Conservation (phyloP, 2,888 invertebrate genomes). For the Amphipyra berbera region DNA sequence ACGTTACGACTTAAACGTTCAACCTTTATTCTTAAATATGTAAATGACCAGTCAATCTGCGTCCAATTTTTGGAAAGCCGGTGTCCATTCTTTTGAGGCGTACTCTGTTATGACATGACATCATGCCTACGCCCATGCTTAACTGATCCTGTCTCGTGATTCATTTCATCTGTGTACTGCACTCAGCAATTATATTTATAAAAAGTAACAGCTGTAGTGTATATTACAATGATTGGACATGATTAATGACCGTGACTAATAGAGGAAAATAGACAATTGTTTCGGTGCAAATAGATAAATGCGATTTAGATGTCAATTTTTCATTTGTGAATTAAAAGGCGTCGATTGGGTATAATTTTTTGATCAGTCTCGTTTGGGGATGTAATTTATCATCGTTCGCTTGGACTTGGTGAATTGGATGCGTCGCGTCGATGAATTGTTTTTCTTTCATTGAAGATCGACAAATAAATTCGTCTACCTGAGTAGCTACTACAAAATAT, state of each 20-base stretch:
- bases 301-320: constrained; percentile 35
- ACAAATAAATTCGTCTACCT: too few species aligned
- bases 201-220: constrained; percentile 52
- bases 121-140: constrained; percentile 64
- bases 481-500: too few species aligned
- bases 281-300: constrained; percentile 35
- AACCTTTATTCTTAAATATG: constrained; percentile 24
- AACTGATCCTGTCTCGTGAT: constrained; percentile 56
- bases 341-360: constrained; percentile 41
- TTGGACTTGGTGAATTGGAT: constrained; percentile 18
- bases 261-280: constrained; percentile 26
- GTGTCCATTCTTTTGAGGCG: constrained; percentile 30
- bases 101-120: constrained; percentile 46
- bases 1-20: constrained; percentile 25
- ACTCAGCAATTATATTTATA: constrained; percentile 38
- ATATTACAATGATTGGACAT: constrained; percentile 46
- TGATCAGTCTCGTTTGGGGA: constrained; percentile 33
- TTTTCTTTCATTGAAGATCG: not conserved
- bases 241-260: constrained; percentile 38
- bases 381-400: constrained; percentile 25
- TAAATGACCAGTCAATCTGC: constrained; percentile 37
- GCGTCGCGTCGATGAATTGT: not conserved
- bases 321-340: constrained; percentile 34
- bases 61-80: constrained; percentile 35
- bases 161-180: constrained; percentile 56